Base-by-base conservation (phyloP, 53 echinoderm and acorn worm genomes). In the Antedon mediterranea region DNA sequence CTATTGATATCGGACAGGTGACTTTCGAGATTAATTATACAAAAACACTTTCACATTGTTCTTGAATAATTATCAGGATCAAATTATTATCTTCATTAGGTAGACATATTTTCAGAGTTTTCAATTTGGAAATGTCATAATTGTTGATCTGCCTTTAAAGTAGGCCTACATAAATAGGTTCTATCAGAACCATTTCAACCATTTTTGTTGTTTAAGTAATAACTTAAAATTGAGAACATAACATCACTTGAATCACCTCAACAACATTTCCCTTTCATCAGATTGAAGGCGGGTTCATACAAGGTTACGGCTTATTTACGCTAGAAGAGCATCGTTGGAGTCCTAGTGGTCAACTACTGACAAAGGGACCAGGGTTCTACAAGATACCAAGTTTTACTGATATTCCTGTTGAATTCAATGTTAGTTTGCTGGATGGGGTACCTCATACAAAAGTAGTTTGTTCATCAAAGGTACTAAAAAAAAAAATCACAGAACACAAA, bases 381-480 rank as follows among this genome's bases (percentile, higher is more conserved):
- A n/a, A n/a, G n/a, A n/a, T n/a, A n/a, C n/a, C n/a, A n/a, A n/a
- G n/a, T 0, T 91, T 95, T 82, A 85, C 87, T 34, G 91, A 95
- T 75, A 81, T 89, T 15, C 95, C 95, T 20, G 76, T 74, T 2
- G 89, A 89, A 75, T 95, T 95, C 27, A 89, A 95, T 73, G 89
- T 95, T 31, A 78, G 75, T 43, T 84, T 95, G 26, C 88, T 95
- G 31, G 80, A 82, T 29, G 79, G 87, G 18, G 91, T 87, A 30
- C 89, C 89, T 0, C 91, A 95, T 31, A 80, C 33, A 0, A 80
- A 77, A 18, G 87, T 87, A 28, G 76, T 92, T 32, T 95, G 87
- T 74, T 95, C 95, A 26, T 95, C 95, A 28, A 95, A 95, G 95
- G 95, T n/a, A n/a, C n/a, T n/a, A n/a, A n/a, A n/a, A n/a, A n/a